Evolutionary conservation across 2,888 invertebrate species (phyloP).

Genomic region (Cephus sareptanus): DNA sequence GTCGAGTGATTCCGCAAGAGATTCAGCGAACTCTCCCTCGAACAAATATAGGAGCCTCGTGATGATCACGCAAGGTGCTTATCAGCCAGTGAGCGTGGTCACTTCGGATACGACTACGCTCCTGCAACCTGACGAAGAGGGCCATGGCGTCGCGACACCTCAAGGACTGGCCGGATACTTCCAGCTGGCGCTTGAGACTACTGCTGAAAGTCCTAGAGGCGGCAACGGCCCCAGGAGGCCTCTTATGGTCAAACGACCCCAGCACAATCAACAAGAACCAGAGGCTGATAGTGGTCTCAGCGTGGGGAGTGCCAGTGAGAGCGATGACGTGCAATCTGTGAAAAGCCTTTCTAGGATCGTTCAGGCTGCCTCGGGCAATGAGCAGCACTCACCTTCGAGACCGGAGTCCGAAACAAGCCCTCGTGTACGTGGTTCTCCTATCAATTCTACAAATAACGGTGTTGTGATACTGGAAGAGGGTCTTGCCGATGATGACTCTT

Average conservation of each 20-base stretch:
- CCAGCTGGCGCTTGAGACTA: conserved; percentile 64
- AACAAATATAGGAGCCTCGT: conserved; percentile 86
- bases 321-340: conserved; percentile 57
- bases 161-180: conserved; percentile 64
- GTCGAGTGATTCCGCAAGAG: conserved; percentile 63
- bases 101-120: conserved; percentile 81
- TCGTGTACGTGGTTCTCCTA: conserved; percentile 34
- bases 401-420: conserved; percentile 33
- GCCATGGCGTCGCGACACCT: conserved; percentile 75
- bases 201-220: conserved; percentile 34
- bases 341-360: conserved; percentile 40
- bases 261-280: conserved; percentile 34
- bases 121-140: conserved; percentile 68
- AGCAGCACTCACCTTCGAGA: conserved; percentile 29
- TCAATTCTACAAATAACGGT: conserved; percentile 44
- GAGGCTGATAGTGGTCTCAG: conserved; percentile 59
- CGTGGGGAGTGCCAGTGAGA: conserved; percentile 61
- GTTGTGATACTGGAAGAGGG: conserved; percentile 85
- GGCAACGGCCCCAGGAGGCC: conserved; percentile 52
- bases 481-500: conserved; percentile 89
- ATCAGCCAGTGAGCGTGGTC: conserved; percentile 77
- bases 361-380: conserved; percentile 7
- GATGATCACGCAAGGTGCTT: conserved; percentile 83
- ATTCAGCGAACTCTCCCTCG: conserved; percentile 31
- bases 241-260: conserved; percentile 53